A percentile compares a stretch with the other conserved stretches of the same genome.
Conservation (phyloP, 2,113 vertebrate genomes). For the Pedetes capensis region DNA sequence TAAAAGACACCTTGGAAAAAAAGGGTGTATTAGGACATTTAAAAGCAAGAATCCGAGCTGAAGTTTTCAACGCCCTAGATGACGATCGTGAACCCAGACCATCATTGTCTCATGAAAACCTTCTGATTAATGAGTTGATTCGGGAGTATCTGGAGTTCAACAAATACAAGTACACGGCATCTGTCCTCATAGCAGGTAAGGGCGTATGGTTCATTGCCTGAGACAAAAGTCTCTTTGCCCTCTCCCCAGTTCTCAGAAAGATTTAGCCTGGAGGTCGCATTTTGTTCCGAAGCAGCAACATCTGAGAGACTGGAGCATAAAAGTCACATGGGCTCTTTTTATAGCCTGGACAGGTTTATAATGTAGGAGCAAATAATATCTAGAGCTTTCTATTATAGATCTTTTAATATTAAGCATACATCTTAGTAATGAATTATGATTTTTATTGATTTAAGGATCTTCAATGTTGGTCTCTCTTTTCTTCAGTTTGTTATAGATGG, state of each 20-base stretch:
- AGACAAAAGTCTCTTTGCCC: background rate
- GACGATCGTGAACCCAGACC: slow-evolving; percentile 88
- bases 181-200: slow-evolving; percentile 92
- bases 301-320: background rate
- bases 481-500: background rate
- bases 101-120: slow-evolving; percentile 89
- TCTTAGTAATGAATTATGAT: background rate
- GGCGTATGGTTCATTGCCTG: background rate
- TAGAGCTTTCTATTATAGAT: background rate
- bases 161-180: slow-evolving; percentile 90
- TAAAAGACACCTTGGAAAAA: slow-evolving; percentile 93
- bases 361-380: background rate
- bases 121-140: slow-evolving; percentile 96
- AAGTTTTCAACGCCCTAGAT: slow-evolving; percentile 93
- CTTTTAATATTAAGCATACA: background rate
- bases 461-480: background rate
- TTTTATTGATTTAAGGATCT: background rate
- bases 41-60: slow-evolving; percentile 93
- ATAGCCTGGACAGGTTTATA: background rate
- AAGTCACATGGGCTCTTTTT: background rate
- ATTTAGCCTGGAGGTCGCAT: background rate
- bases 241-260: background rate
- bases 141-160: slow-evolving; percentile 97
- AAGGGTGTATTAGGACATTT: slow-evolving; percentile 90
- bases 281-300: too few relatives aligned